Conservation (phyloP, 2,888 invertebrate species). For the Adineta ricciae region DNA sequence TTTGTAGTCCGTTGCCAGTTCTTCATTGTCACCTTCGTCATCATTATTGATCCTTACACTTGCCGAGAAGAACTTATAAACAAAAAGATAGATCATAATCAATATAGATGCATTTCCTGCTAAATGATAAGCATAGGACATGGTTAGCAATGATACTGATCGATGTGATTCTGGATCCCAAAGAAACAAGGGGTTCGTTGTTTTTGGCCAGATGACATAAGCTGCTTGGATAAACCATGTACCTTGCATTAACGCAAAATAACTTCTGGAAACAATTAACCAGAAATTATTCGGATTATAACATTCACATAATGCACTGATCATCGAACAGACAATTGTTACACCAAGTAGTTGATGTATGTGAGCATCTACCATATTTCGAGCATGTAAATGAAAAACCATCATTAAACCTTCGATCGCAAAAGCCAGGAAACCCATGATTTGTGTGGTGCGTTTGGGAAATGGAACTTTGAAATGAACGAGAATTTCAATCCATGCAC, state of each 20-base stretch:
- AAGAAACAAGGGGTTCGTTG: conserved; percentile 37
- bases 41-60: neutral
- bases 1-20: neutral
- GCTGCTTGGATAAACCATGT: conserved; percentile 51
- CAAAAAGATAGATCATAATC: neutral
- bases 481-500: conserved; percentile 28
- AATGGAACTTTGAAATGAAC: conserved; percentile 28
- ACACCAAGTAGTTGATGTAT: conserved; percentile 25
- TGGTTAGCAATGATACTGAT: conserved; percentile 40
- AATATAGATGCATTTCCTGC: neutral
- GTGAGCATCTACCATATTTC: conserved; percentile 36
- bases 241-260: conserved; percentile 52
- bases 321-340: conserved; percentile 20
- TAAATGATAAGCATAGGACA: conserved; percentile 30
- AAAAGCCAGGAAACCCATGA: conserved; percentile 47
- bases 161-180: conserved; percentile 45
- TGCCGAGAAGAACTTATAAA: neutral
- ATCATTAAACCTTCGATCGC: conserved; percentile 52
- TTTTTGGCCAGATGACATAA: conserved; percentile 53
- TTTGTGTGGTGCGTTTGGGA: conserved; percentile 43
- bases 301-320: conserved; percentile 8
- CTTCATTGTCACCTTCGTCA: neutral
- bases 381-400: conserved; percentile 52
- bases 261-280: conserved; percentile 37
- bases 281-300: conserved; percentile 28